These are phyloP conservation scores for Hesperia comma DNA, from an alignment of 2,888 invertebrate species.

Conservation along the genomic window DNA sequence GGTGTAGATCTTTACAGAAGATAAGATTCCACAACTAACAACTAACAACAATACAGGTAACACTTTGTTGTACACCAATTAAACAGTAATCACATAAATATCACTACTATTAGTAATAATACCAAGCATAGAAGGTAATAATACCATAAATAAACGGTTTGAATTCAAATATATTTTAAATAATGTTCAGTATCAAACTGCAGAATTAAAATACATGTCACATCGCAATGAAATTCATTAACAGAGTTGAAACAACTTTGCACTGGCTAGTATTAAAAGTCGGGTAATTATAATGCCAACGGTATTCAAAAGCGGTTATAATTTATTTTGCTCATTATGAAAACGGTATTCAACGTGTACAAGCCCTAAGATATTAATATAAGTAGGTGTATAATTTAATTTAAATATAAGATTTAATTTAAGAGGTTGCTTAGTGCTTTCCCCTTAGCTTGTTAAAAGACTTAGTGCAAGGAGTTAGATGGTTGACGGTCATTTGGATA, in stretches of 20 bases:
- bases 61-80: too few species aligned
- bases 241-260: constrained; percentile 11
- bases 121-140: too few species aligned
- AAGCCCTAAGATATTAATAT: constrained; percentile 33
- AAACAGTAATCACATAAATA: too few species aligned
- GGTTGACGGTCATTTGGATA: constrained; percentile 31
- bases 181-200: constrained; percentile 4
- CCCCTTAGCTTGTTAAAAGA: constrained; percentile 35
- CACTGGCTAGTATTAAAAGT: constrained; percentile 16
- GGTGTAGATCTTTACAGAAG: too few species aligned
- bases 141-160: too few species aligned
- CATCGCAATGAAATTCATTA: constrained; percentile 2
- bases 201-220: background rate
- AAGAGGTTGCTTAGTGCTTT: constrained; percentile 32
- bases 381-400: constrained; percentile 34
- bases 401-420: constrained; percentile 38
- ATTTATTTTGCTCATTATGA: constrained; percentile 32
- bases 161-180: background rate
- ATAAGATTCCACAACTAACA: too few species aligned
- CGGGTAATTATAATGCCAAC: constrained; percentile 29
- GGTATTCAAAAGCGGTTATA: constrained; percentile 32
- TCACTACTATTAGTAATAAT: too few species aligned
- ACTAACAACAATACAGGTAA: too few species aligned
- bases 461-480: constrained; percentile 8
- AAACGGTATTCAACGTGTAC: constrained; percentile 23